Evolutionary conservation across 92 coral and sea anemone species (phyloP).

Genomic region (Blastomussa wellsi): DNA sequence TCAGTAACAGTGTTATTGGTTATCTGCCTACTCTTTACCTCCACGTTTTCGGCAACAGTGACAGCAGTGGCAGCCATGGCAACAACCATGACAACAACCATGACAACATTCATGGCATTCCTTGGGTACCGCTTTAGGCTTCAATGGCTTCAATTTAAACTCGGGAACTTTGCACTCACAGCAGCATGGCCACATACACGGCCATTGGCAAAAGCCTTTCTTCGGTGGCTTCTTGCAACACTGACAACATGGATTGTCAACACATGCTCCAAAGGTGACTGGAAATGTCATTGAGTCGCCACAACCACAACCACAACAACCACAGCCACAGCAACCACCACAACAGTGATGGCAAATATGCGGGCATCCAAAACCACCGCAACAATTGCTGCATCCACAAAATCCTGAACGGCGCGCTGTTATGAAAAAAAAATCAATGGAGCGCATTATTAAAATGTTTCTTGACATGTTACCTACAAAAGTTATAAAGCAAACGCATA

Average conservation of each 20-base stretch:
- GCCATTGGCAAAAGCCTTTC: conserved; percentile 67
- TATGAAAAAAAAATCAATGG: not conserved
- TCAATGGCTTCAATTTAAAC: conserved; percentile 71
- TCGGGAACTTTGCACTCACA: conserved; percentile 72
- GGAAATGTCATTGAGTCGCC: conserved; percentile 73
- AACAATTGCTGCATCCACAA: conserved; percentile 54
- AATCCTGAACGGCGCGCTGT: conserved; percentile 47
- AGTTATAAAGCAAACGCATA: not conserved
- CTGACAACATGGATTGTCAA: conserved; percentile 75
- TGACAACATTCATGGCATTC: conserved; percentile 20
- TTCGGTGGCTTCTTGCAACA: conserved; percentile 75
- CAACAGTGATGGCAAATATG: conserved; percentile 65
- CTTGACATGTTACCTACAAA: not conserved
- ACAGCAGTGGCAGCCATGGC: conserved; percentile 11
- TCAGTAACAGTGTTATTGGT: not conserved
- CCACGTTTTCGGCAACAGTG: conserved; percentile 31
- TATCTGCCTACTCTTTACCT: conserved; percentile 3
- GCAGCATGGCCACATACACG: conserved; percentile 82
- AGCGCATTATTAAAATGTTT: not conserved
- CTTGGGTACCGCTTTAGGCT: conserved; percentile 49
- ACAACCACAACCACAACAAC: conserved; percentile 65
- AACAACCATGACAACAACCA: not conserved
- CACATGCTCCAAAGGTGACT: conserved; percentile 74
- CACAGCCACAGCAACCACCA: conserved; percentile 68
- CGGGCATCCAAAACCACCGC: conserved; percentile 64